phyloP scores from a whole-genome alignment of 2,888 invertebrate genomes.

The Lagria hirta region DNA sequence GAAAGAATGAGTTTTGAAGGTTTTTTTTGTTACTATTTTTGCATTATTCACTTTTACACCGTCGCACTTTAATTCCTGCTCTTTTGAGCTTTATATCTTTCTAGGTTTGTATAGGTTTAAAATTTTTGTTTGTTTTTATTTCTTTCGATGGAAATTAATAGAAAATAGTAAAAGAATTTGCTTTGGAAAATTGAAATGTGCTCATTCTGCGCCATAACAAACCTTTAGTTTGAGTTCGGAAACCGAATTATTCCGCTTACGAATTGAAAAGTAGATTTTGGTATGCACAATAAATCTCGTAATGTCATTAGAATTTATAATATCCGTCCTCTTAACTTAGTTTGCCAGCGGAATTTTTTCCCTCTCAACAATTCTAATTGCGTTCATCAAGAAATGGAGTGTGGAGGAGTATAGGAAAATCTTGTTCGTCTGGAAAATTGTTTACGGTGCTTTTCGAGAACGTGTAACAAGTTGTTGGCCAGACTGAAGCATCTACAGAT shows the following conservation, averaged over 20 bases:
- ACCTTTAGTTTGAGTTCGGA: too few species aligned
- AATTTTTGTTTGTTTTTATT: too few species aligned
- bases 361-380: conserved; percentile 16
- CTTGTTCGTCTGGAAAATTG: conserved; percentile 21
- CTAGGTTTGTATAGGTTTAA: too few species aligned
- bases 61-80: too few species aligned
- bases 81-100: too few species aligned
- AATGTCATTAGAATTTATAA: conserved; percentile 42
- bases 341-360: conserved; percentile 21
- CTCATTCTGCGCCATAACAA: too few species aligned
- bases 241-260: conserved; percentile 18
- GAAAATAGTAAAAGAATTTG: too few species aligned
- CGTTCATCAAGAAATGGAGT: neutral
- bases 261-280: conserved; percentile 31
- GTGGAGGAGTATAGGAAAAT: conserved; percentile 1
- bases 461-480: conserved; percentile 42
- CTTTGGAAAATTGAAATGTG: too few species aligned
- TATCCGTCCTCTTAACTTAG: conserved; percentile 28
- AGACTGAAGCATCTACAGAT: conserved; percentile 30
- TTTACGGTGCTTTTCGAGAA: conserved; percentile 36
- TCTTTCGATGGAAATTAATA: too few species aligned
- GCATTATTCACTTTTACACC: too few species aligned
- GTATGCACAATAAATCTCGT: conserved; percentile 41
- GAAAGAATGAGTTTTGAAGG: too few species aligned
- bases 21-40: too few species aligned